Conservation (phyloP, 2,888 invertebrate species). For the Thereva nobilitata region DNA sequence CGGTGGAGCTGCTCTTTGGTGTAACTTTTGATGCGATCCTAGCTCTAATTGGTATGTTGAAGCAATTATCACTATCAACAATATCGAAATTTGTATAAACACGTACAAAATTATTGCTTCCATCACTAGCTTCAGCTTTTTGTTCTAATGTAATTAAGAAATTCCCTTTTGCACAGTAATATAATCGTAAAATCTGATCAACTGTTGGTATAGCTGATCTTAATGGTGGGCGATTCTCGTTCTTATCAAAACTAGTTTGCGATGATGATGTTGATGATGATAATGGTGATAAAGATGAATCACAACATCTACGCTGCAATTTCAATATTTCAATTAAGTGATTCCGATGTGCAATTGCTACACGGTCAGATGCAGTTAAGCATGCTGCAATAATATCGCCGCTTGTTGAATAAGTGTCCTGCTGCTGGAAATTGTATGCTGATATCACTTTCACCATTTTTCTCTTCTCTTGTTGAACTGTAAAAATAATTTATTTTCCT, state of each 20-base stretch:
- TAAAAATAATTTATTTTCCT: too few relatives aligned
- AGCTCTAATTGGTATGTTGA: conserved; percentile 62
- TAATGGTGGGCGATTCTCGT: conserved; percentile 48
- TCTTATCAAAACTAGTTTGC: conserved; percentile 24
- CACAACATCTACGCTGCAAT: background rate
- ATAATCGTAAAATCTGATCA: conserved; percentile 69
- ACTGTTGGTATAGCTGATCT: conserved; percentile 71
- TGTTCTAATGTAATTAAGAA: conserved; percentile 70
- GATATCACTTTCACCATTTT: conserved; percentile 57
- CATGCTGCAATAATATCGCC: conserved; percentile 55
- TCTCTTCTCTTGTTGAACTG: too few relatives aligned
- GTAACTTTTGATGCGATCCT: conserved; percentile 76
- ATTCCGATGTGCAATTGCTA: conserved; percentile 56
- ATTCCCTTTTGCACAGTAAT: conserved; percentile 69
- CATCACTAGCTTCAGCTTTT: conserved; percentile 15
- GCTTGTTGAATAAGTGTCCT: conserved; percentile 54
- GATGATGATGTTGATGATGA: conserved; percentile 37
- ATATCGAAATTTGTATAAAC: conserved; percentile 77
- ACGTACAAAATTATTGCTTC: conserved; percentile 60
- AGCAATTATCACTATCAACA: conserved; percentile 53
- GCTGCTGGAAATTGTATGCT: conserved; percentile 56
- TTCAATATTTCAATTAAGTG: conserved; percentile 54
- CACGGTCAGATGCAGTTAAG: conserved; percentile 50
- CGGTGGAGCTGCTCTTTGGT: conserved; percentile 67
- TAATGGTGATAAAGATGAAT: background rate